Evolutionary conservation across 2,888 invertebrate species (phyloP).

Genomic region (Pantelozetes paolii): DNA sequence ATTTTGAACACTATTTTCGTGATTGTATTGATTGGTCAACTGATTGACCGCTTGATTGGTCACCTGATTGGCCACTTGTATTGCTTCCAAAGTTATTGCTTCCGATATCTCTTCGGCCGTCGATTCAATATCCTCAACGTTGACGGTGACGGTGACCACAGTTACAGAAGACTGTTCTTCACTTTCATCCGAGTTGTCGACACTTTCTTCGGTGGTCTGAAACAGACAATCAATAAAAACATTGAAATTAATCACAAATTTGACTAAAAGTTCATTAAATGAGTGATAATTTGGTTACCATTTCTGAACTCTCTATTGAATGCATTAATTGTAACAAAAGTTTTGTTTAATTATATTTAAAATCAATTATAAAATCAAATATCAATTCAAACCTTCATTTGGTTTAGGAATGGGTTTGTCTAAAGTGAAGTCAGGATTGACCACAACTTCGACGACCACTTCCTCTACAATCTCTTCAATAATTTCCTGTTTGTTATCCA

Average conservation of each 20-base stretch:
- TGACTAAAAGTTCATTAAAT: background rate
- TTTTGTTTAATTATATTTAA: background rate
- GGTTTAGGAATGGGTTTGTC: conserved; percentile 4
- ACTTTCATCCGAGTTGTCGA: conserved; percentile 1
- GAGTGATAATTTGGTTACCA: no score
- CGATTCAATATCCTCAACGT: conserved; percentile 5
- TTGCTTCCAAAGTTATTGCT: conserved; percentile 32
- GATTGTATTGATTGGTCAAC: conserved; percentile 11
- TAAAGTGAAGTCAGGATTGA: conserved; percentile 26
- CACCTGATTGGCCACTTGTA: conserved; percentile 21
- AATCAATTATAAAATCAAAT: background rate
- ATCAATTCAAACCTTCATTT: background rate
- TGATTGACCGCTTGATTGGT: conserved; percentile 1
- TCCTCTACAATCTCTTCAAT: background rate
- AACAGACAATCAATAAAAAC: background rate
- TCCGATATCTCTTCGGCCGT: conserved; percentile 29
- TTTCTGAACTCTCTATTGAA: background rate
- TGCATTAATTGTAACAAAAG: background rate
- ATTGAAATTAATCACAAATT: background rate
- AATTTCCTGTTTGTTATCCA: background rate
- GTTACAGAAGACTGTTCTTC: background rate
- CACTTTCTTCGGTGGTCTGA: background rate
- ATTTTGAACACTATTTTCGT: background rate
- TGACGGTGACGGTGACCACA: background rate
- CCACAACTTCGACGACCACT: background rate